A percentile compares a stretch with the other conserved stretches of the same genome.
Evolutionary conservation across 2,888 invertebrate genomes (phyloP).

Genomic region (Dryadula phaetusa): DNA sequence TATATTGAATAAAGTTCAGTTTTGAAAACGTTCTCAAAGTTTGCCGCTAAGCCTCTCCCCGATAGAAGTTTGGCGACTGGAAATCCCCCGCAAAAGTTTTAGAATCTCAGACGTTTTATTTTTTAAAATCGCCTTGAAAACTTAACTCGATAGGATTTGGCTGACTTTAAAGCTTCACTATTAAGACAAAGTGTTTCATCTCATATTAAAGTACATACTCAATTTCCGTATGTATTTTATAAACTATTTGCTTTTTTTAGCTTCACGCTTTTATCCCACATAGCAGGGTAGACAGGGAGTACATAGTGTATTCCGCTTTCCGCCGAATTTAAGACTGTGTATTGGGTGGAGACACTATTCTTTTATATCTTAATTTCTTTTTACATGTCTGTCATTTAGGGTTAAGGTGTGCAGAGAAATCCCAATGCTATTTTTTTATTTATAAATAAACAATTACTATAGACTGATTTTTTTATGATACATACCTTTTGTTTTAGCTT

Average conservation of each 20-base stretch:
- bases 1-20: constrained; percentile 65
- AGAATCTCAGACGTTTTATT: constrained; percentile 68
- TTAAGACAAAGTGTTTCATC: constrained; percentile 36
- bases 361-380: not conserved
- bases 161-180: constrained; percentile 40
- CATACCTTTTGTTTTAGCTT: too few species aligned
- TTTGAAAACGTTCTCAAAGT: constrained; percentile 56
- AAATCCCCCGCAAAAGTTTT: constrained; percentile 61
- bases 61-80: constrained; percentile 58
- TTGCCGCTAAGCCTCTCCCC: constrained; percentile 62
- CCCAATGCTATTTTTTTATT: too few species aligned
- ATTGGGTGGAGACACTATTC: too few species aligned
- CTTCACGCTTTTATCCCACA: too few species aligned
- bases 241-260: not conserved
- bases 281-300: too few species aligned
- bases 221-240: not conserved
- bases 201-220: constrained; percentile 25
- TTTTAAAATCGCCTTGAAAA: constrained; percentile 60
- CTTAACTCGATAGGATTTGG: constrained; percentile 41
- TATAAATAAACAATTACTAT: too few species aligned
- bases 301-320: too few species aligned
- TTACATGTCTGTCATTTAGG: not conserved
- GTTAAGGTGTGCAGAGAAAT: too few species aligned
- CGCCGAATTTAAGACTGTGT: too few species aligned
- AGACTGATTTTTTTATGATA: too few species aligned